A percentile compares a stretch with the other conserved stretches of the same genome.
Conservation (phyloP, 23 tunicate genomes). For the Oikopleura albicans region DNA sequence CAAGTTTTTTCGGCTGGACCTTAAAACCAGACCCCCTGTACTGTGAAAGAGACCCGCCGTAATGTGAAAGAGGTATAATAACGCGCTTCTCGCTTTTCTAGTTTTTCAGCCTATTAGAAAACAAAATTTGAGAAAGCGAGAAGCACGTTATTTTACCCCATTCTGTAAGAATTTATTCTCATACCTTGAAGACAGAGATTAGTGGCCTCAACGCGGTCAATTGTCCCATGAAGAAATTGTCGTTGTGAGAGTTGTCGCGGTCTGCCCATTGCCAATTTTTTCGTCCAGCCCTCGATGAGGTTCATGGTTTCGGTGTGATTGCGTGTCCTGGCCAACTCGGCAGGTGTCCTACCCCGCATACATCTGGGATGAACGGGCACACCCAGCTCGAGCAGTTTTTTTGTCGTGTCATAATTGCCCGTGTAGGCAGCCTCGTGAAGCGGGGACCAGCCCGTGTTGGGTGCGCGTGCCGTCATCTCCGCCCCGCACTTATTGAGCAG, state of each 20-base stretch:
- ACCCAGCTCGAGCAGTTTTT: conserved; percentile 39
- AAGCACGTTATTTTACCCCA: too few relatives aligned
- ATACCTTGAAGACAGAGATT: neutral
- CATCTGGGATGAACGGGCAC: conserved; percentile 79
- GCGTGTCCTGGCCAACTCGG: neutral
- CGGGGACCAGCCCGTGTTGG: conserved; percentile 63
- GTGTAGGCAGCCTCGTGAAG: conserved; percentile 56
- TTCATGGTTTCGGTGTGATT: neutral
- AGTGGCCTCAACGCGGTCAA: neutral
- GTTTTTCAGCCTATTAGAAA: too few relatives aligned
- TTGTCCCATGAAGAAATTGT: neutral
- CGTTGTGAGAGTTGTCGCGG: too few relatives aligned
- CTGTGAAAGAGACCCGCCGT: too few relatives aligned
- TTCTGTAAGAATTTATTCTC: too few relatives aligned
- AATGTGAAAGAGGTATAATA: too few relatives aligned
- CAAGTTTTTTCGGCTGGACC: too few relatives aligned
- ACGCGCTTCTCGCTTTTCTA: too few relatives aligned
- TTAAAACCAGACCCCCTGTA: too few relatives aligned
- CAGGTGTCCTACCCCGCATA: neutral
- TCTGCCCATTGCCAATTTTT: too few relatives aligned
- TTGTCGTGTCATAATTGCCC: conserved; percentile 43
- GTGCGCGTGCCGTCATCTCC: conserved; percentile 49
- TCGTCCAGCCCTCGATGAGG: neutral
- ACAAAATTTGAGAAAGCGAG: too few relatives aligned
- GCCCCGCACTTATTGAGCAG: conserved; percentile 46